Percentiles rank a stretch among this genome's conserved stretches.
Conservation (phyloP, 2,888 invertebrate genomes). For the Ypsolopha sequella region DNA sequence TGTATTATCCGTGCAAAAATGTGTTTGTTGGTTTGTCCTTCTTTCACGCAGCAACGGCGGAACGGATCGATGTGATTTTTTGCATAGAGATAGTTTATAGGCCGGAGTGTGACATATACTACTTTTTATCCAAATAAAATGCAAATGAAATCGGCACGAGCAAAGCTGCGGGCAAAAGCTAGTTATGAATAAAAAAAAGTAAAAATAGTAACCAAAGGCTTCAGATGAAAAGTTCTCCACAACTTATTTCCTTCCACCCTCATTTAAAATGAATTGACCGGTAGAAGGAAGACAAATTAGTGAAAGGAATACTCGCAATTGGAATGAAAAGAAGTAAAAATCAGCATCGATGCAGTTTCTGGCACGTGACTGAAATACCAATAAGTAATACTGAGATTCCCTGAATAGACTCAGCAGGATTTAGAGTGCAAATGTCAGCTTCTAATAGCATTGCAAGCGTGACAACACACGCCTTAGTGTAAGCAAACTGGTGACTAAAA, state of each 20-base stretch:
- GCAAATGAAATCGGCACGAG: too few species aligned
- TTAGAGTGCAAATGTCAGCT: constrained; percentile 54
- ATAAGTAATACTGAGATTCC: constrained; percentile 68
- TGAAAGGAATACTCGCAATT: constrained; percentile 55
- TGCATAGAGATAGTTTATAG: too few species aligned
- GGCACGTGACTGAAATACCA: constrained; percentile 61
- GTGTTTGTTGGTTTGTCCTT: too few species aligned
- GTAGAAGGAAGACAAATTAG: constrained; percentile 50
- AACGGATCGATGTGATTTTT: too few species aligned
- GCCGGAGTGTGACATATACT: too few species aligned
- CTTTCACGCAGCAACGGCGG: too few species aligned
- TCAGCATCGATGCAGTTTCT: constrained; percentile 51
- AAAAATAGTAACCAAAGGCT: too few species aligned
- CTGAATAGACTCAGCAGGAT: constrained; percentile 42
- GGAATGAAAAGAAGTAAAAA: constrained; percentile 68
- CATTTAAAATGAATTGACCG: background rate
- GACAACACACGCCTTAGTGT: constrained; percentile 38
- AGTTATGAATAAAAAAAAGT: too few species aligned
- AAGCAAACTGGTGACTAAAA: constrained; percentile 52
- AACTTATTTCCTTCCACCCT: background rate
- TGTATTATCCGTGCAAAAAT: too few species aligned
- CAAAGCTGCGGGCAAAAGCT: too few species aligned
- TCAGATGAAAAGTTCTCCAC: background rate
- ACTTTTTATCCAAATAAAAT: too few species aligned
- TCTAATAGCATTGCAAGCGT: constrained; percentile 60